A percentile compares a stretch with the other conserved stretches of the same genome.
Evolutionary conservation across 92 coral and sea anemone species (phyloP).

Genomic region (Phenganax subtilis): DNA sequence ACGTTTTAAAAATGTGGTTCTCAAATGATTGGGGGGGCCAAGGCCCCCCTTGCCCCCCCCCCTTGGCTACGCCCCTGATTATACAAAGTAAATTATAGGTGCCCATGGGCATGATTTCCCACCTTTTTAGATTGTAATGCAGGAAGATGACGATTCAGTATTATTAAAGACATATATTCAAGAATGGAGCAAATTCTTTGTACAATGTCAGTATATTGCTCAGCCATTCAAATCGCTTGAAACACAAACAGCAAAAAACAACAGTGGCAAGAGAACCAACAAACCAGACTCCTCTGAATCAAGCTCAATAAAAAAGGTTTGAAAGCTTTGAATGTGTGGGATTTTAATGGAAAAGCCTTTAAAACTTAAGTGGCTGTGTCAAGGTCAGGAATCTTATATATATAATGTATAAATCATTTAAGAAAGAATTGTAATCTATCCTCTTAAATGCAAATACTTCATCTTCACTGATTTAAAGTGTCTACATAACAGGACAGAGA

Average conservation of each 20-base stretch:
- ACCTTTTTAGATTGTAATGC: constrained; percentile 62
- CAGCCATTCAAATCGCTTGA: constrained; percentile 88
- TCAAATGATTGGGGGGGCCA: too few relatives aligned
- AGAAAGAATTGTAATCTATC: too few relatives aligned
- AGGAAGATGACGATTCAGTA: constrained; percentile 82
- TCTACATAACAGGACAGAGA: background rate
- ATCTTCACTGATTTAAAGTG: background rate
- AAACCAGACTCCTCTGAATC: background rate
- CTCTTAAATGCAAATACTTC: too few relatives aligned
- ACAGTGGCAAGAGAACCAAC: constrained; percentile 25
- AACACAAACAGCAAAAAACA: constrained; percentile 11
- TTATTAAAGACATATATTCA: constrained; percentile 75
- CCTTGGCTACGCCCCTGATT: too few relatives aligned
- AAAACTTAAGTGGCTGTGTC: too few relatives aligned
- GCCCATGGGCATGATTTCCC: background rate
- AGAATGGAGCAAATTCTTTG: constrained; percentile 92
- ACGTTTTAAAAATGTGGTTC: too few relatives aligned
- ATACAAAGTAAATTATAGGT: too few relatives aligned
- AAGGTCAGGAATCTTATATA: too few relatives aligned
- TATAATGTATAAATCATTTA: too few relatives aligned
- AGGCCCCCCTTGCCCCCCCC: too few relatives aligned
- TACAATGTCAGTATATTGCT: constrained; percentile 88
- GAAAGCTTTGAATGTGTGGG: background rate
- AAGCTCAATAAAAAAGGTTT: constrained; percentile 37
- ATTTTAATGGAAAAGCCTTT: too few relatives aligned